phyloP scores from a whole-genome alignment of 1,140 invertebrate species.

The Babylonia areolata region DNA sequence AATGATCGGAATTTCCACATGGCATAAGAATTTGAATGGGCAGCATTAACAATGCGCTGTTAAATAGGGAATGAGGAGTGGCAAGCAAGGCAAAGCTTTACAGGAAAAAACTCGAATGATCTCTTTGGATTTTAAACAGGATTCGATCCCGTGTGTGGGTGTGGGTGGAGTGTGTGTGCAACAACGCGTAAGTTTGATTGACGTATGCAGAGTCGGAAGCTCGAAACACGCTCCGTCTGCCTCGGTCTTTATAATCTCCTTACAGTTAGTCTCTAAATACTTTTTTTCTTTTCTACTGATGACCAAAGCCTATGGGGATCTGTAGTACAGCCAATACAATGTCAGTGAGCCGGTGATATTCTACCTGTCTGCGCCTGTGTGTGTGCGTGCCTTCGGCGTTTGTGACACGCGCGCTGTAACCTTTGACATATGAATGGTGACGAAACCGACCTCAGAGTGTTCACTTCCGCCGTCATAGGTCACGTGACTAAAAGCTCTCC shows the following conservation, averaged over 20 bases:
- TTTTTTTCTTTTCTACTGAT: background rate
- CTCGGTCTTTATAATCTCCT: background rate
- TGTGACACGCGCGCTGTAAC: slow-evolving; percentile 33
- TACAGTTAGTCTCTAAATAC: background rate
- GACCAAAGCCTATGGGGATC: background rate
- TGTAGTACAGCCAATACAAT: background rate
- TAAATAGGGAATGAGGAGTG: background rate
- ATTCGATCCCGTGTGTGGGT: slow-evolving; percentile 6
- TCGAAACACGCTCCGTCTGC: too few species aligned
- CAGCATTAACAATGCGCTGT: background rate
- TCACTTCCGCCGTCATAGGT: slow-evolving; percentile 49
- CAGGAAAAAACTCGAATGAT: too few species aligned
- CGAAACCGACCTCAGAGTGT: slow-evolving; percentile 41
- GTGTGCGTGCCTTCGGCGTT: background rate
- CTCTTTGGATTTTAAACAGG: too few species aligned
- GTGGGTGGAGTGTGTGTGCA: slow-evolving; percentile 4
- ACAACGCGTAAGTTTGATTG: background rate
- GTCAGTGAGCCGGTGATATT: background rate
- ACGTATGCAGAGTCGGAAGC: background rate
- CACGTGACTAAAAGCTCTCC: slow-evolving; percentile 48
- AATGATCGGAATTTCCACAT: too few species aligned
- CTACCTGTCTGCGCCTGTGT: slow-evolving; percentile 16
- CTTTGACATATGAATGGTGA: slow-evolving; percentile 51
- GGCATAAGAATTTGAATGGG: too few species aligned
- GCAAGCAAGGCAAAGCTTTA: too few species aligned